A percentile compares a stretch with the other conserved stretches of the same genome.
phyloP scores from a whole-genome alignment of 2,797 vertebrate genomes.

The Falco naumanni region DNA sequence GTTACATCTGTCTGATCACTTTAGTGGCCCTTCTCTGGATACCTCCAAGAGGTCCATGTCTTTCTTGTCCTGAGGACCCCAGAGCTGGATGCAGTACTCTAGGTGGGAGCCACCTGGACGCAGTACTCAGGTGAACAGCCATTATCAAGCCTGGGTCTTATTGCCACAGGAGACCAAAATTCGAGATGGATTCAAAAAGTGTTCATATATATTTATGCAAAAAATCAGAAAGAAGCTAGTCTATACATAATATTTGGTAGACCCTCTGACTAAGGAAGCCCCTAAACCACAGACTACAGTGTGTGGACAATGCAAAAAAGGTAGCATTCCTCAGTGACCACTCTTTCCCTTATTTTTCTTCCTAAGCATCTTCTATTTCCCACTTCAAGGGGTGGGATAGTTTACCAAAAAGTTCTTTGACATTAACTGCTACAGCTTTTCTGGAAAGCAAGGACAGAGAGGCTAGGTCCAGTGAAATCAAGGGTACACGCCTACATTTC shows the following conservation, averaged over 20 bases:
- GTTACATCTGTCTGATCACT: not conserved
- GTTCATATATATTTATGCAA: not conserved
- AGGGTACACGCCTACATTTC: not conserved
- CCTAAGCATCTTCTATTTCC: not conserved
- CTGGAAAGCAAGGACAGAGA: not conserved
- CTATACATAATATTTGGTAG: not conserved
- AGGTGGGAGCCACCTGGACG: not conserved
- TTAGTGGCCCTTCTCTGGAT: not conserved
- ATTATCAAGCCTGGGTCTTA: not conserved
- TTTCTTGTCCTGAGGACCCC: not conserved
- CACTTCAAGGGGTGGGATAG: not conserved
- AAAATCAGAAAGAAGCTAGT: not conserved
- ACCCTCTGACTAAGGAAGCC: not conserved
- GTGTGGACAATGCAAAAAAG: not conserved
- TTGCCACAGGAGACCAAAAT: not conserved
- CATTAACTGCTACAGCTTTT: not conserved
- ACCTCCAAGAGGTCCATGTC: accelerated
- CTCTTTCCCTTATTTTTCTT: not conserved
- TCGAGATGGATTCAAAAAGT: not conserved
- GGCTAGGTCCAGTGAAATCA: not conserved
- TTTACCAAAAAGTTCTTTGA: not conserved
- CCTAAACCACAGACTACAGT: not conserved
- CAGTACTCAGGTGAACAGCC: not conserved
- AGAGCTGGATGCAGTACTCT: not conserved
- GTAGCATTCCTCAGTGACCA: not conserved